A percentile compares a stretch with the other conserved stretches of the same genome.
Evolutionary conservation across 2,888 invertebrate species (phyloP).

Genomic region (Euphydryas editha): DNA sequence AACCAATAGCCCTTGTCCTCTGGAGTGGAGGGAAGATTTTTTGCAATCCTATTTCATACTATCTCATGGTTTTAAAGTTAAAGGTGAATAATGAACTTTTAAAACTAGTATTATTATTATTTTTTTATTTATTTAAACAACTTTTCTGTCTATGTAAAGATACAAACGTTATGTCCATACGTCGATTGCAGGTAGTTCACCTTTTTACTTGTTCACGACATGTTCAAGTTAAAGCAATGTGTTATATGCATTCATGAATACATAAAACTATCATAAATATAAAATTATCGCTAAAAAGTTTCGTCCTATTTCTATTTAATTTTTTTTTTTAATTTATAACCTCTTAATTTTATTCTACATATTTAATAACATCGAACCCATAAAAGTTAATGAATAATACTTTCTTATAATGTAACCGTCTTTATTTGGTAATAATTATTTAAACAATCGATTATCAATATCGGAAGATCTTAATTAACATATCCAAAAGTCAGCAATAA

Average conservation of each 20-base stretch:
- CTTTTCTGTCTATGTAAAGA: neutral
- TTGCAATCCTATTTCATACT: too few species aligned
- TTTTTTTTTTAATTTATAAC: neutral
- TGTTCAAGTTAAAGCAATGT: neutral
- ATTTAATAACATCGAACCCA: too few species aligned
- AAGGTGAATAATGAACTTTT: too few species aligned
- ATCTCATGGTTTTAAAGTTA: too few species aligned
- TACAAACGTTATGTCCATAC: neutral
- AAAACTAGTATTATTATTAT: neutral
- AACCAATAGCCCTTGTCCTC: too few species aligned
- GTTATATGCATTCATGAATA: neutral
- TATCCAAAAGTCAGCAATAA: neutral
- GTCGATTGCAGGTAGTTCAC: neutral
- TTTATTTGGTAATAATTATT: neutral
- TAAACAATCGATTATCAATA: neutral
- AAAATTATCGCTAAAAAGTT: too few species aligned
- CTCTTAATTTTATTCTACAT: too few species aligned
- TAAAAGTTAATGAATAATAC: neutral
- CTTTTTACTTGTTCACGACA: neutral
- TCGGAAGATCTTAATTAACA: neutral
- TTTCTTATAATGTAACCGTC: neutral
- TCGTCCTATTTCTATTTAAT: too few species aligned
- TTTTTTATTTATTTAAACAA: neutral
- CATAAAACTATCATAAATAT: neutral
- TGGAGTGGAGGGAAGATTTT: too few species aligned